Percentiles rank a stretch among this genome's conserved stretches.
These are phyloP conservation scores for Silvanus unidentatus DNA, from an alignment of 2,888 invertebrate species.

Conservation along the genomic window DNA sequence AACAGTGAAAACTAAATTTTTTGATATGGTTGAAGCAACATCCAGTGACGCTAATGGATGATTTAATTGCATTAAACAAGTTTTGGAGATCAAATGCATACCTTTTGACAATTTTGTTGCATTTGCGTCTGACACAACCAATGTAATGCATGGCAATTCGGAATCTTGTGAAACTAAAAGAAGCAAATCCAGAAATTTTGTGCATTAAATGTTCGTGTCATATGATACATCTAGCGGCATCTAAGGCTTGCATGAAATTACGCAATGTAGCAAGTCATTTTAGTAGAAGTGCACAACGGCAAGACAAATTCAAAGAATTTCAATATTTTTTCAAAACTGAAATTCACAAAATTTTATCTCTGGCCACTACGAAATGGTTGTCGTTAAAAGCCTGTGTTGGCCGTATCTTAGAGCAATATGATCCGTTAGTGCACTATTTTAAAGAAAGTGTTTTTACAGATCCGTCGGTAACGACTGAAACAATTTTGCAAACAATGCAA, in stretches of 20 bases:
- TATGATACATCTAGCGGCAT: slow-evolving; percentile 30
- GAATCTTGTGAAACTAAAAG: slow-evolving; percentile 14
- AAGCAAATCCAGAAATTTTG: slow-evolving; percentile 25
- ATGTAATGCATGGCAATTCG: slow-evolving; percentile 30
- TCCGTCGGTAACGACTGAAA: slow-evolving; percentile 9
- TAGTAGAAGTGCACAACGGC: slow-evolving; percentile 16
- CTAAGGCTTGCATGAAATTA: slow-evolving; percentile 33
- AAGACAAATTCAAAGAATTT: slow-evolving; percentile 25
- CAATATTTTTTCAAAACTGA: slow-evolving; percentile 29
- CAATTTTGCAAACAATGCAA: too few species aligned
- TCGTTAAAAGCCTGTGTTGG: slow-evolving; percentile 22
- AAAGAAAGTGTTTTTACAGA: slow-evolving; percentile 22
- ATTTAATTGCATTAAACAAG: too few species aligned
- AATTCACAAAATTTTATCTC: slow-evolving; percentile 24
- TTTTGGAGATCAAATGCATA: too few species aligned
- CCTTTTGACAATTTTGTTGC: too few species aligned
- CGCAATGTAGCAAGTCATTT: slow-evolving; percentile 27
- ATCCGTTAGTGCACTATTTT: slow-evolving; percentile 26
- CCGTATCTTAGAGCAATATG: slow-evolving; percentile 31
- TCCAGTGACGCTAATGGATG: slow-evolving; percentile 17
- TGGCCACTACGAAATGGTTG: slow-evolving; percentile 26
- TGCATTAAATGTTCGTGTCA: slow-evolving; percentile 34
- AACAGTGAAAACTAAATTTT: slow-evolving; percentile 13
- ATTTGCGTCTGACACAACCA: slow-evolving; percentile 31
- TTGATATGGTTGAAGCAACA: slow-evolving; percentile 21